phyloP scores from a whole-genome alignment of 53 echinoderm and acorn worm genomes.

The Antedon mediterranea region DNA sequence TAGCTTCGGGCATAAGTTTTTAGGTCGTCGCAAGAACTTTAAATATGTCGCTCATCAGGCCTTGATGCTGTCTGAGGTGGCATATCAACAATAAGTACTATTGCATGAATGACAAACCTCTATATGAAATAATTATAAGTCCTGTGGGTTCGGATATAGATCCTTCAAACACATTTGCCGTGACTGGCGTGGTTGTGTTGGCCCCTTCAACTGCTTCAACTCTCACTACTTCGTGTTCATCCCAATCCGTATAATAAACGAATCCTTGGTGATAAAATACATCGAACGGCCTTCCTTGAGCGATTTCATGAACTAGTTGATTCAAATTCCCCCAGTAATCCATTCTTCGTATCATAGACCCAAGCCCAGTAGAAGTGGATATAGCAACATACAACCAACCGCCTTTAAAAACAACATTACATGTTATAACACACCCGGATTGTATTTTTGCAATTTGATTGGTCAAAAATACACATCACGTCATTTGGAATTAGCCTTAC shows the following conservation, averaged over 20 bases:
- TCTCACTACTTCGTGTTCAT: neutral
- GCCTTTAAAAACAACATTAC: neutral
- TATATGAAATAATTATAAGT: neutral
- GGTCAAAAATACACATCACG: no score
- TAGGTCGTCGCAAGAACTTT: no score
- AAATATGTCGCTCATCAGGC: no score
- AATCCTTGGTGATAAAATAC: neutral
- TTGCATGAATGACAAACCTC: no score
- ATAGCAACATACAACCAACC: neutral
- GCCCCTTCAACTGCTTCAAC: neutral
- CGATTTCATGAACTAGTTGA: neutral
- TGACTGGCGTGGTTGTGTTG: neutral
- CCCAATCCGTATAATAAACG: neutral
- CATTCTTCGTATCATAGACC: neutral
- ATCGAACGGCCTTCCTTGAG: neutral
- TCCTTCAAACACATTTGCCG: neutral
- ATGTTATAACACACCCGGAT: no score
- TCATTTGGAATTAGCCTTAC: no score
- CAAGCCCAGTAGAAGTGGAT: neutral
- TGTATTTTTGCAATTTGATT: no score
- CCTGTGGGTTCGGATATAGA: neutral
- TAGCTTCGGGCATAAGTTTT: no score
- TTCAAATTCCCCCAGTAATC: neutral
- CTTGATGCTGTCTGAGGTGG: no score
- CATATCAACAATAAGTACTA: no score